These are phyloP conservation scores for Napeogenes inachia DNA, from an alignment of 2,888 invertebrate species.

Conservation along the genomic window DNA sequence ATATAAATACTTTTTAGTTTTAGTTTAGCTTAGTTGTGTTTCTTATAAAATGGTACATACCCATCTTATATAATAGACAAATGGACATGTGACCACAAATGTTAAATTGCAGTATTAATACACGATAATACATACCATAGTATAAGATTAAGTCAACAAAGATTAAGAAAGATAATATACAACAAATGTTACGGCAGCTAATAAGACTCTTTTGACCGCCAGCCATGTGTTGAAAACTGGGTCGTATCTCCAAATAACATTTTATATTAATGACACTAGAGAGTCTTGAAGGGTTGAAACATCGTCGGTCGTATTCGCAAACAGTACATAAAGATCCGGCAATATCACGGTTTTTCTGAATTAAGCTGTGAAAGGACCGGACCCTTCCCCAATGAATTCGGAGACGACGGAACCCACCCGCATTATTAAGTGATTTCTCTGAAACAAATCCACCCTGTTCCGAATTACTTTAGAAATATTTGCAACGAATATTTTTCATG, in stretches of 20 bases:
- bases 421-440: conserved; percentile 65
- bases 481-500: conserved; percentile 28
- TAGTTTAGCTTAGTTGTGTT: background rate
- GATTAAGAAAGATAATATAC: background rate
- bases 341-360: conserved; percentile 67
- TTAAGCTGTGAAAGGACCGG: conserved; percentile 64
- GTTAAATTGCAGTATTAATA: too few relatives aligned
- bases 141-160: too few relatives aligned
- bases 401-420: conserved; percentile 41
- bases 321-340: conserved; percentile 68
- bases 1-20: background rate
- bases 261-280: conserved; percentile 59
- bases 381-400: conserved; percentile 52
- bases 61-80: background rate
- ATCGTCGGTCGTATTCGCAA: conserved; percentile 63
- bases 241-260: conserved; percentile 52
- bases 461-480: conserved; percentile 50
- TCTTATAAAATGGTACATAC: background rate
- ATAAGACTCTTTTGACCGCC: conserved; percentile 40
- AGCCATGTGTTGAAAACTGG: conserved; percentile 48
- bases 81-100: background rate
- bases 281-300: conserved; percentile 61
- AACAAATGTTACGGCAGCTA: conserved; percentile 33
- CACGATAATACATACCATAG: too few relatives aligned
- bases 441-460: conserved; percentile 52